These are phyloP conservation scores for Metellina segmentata DNA, from an alignment of 2,888 invertebrate genomes.

Conservation along the genomic window DNA sequence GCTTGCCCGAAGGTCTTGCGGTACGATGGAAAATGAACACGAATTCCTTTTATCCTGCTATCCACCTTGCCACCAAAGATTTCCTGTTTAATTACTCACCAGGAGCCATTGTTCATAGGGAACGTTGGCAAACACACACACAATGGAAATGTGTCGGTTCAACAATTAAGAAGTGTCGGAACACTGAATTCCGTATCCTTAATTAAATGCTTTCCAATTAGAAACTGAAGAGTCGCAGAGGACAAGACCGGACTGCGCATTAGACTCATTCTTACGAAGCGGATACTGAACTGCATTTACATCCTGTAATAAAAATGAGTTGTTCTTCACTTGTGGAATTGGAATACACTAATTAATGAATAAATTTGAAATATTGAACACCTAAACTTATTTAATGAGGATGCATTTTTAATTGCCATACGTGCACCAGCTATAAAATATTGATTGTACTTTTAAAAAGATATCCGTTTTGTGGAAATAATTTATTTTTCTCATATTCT, in stretches of 20 bases:
- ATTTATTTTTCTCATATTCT: not conserved
- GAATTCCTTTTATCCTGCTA: not conserved
- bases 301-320: not conserved
- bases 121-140: not conserved
- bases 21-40: not conserved
- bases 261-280: not conserved
- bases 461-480: not conserved
- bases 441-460: not conserved
- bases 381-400: not conserved
- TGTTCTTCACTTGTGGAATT: not conserved
- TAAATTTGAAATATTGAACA: not conserved
- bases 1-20: slow-evolving; percentile 2
- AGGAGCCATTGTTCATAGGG: not conserved
- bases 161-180: not conserved
- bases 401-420: not conserved
- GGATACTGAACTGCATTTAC: not conserved
- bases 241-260: not conserved
- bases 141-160: not conserved
- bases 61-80: slow-evolving; percentile 6
- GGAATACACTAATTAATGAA: not conserved
- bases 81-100: not conserved
- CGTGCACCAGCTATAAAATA: not conserved
- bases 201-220: not conserved
- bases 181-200: not conserved
- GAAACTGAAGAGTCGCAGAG: not conserved